These are phyloP conservation scores for Dysdera silvatica DNA, from an alignment of 1,140 invertebrate genomes.

Conservation along the genomic window DNA sequence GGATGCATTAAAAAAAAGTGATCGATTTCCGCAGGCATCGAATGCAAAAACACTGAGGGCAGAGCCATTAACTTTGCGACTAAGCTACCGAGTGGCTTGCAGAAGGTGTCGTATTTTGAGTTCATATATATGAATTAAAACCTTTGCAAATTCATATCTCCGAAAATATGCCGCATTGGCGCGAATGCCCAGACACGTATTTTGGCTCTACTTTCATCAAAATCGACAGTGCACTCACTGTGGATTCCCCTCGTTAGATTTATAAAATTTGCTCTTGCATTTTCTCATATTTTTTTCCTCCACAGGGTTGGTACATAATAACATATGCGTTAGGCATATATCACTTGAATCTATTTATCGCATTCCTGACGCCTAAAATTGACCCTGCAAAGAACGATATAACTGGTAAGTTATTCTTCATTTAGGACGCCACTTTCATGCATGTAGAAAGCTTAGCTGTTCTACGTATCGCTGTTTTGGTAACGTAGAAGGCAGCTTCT, in stretches of 20 bases:
- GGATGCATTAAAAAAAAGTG: no score
- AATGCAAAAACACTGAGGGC: not conserved
- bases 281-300: constrained; percentile 41
- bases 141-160: no score
- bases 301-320: constrained; percentile 98
- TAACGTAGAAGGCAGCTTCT: constrained; percentile 4
- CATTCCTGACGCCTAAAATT: constrained; percentile 98
- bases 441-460: not conserved
- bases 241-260: no score
- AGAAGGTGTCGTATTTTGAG: no score
- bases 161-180: no score
- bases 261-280: constrained; percentile 16
- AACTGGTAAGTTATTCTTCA: constrained; percentile 58
- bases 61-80: no score
- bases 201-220: no score
- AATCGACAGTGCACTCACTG: no score
- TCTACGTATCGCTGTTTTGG: not conserved
- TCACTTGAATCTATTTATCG: constrained; percentile 97
- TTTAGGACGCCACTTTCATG: not conserved
- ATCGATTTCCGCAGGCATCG: no score
- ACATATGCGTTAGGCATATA: constrained; percentile 98
- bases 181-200: no score
- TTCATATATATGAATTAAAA: not conserved
- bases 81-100: no score
- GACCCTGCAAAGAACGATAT: constrained; percentile 87